These are phyloP conservation scores for Chiroxiphia lanceolata DNA, from an alignment of 2,797 vertebrate species.

Conservation along the genomic window DNA sequence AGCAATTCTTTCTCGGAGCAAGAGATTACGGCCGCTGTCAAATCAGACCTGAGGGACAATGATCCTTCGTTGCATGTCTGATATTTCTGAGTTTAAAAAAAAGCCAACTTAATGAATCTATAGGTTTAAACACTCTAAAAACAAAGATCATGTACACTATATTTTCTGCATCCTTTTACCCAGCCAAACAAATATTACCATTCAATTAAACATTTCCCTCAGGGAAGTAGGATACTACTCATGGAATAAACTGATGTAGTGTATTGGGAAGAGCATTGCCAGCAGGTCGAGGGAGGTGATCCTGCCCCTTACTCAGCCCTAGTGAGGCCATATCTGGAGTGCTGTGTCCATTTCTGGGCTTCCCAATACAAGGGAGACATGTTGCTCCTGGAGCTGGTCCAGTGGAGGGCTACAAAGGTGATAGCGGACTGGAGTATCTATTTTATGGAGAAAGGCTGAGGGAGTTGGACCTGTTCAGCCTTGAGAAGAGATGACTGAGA, in stretches of 20 bases:
- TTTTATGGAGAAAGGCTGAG: background rate
- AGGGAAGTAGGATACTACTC: background rate
- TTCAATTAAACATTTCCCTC: background rate
- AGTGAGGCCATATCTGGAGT: too few relatives aligned
- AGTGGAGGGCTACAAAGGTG: background rate
- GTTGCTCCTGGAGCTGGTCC: background rate
- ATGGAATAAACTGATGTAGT: background rate
- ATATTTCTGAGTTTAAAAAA: background rate
- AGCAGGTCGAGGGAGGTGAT: background rate
- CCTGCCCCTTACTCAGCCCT: background rate
- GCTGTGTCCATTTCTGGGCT: background rate
- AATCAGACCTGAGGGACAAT: background rate
- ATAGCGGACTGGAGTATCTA: background rate
- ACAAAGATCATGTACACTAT: background rate
- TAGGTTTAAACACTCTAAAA: background rate
- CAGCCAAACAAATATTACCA: background rate
- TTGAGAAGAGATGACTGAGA: background rate
- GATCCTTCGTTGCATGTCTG: background rate
- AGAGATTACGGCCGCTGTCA: background rate
- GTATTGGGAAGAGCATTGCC: background rate
- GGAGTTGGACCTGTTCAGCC: background rate
- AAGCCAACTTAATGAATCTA: background rate
- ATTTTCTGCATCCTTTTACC: background rate
- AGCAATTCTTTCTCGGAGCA: background rate
- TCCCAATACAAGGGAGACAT: accelerated